Conservation (phyloP, 2,888 invertebrate genomes). For the Meliscaeva auricollis region DNA sequence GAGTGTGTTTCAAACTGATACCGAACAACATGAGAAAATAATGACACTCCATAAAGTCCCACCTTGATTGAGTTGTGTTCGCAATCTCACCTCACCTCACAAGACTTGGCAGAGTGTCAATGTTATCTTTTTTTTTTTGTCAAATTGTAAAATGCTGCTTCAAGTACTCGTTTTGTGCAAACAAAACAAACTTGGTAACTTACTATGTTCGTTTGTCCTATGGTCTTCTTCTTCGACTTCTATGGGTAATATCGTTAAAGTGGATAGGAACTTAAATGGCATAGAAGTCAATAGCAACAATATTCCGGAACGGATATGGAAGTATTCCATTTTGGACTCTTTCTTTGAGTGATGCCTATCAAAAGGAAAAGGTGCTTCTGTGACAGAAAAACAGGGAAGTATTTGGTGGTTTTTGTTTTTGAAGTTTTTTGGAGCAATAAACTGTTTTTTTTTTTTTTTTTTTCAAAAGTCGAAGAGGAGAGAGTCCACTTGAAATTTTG, state of each 20-base stretch:
- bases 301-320: conserved; percentile 61
- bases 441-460: too few species aligned
- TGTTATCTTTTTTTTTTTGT: conserved; percentile 48
- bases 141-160: conserved; percentile 61
- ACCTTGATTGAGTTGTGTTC: conserved; percentile 48
- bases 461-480: too few species aligned
- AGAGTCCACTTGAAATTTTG: too few species aligned
- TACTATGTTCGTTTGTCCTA: not conserved
- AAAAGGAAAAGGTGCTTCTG: conserved; percentile 22
- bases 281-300: conserved; percentile 52
- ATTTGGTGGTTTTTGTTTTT: not conserved
- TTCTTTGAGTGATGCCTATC: conserved; percentile 54
- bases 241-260: conserved; percentile 58
- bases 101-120: conserved; percentile 35
- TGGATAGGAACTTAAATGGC: conserved; percentile 44
- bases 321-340: conserved; percentile 56
- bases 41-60: not conserved
- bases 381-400: not conserved
- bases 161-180: conserved; percentile 11
- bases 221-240: not conserved
- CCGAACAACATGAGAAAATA: not conserved
- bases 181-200: conserved; percentile 17
- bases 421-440: not conserved
- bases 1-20: conserved; percentile 46
- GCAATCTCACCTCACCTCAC: conserved; percentile 18